Evolutionary conservation across 1,140 invertebrate genomes (phyloP), one percentile per base, ranked within the genome.

Genomic region (Lordiphosa clarofinis): DNA sequence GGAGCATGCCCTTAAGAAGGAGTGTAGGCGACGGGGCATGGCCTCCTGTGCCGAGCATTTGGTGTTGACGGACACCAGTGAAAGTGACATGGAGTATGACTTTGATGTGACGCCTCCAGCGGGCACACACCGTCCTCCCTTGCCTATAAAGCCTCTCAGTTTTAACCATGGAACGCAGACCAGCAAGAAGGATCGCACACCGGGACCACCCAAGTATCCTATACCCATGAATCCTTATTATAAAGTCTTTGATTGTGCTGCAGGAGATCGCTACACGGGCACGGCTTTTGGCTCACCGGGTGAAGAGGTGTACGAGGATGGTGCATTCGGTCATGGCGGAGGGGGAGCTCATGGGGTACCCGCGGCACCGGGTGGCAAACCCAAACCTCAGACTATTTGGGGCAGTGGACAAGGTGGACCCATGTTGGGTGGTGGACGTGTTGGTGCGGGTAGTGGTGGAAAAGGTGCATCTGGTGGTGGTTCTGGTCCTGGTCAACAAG

Each of bases 31-130:
- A 3, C 68, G 70, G 0, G 19, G 59, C 3, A 70, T 89, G 19
- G 28, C 50, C 0, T 44, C 43, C 6, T 70, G 67, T 12, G 50
- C 47, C 1, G 54, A 76, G 3, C 57, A 68, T 0, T 38, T 89
- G 9, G 40, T 78, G 2, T 55, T 89, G 0, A 86, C 71, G 0
- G 88, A 89, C 4, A 86, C 86, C 33, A 87, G 68, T n/a, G 87
- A 88, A 2, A 81, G 73, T 21, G 88, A 89, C 15, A 56, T 75
- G 56, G 86, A 89, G 39, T 87, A 66, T 24, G 66, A 89, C 52
- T 68, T 89, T 10, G 66, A 87, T 48, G 76, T 89, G 8, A 76
- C 79, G 10, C 79, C 87, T 6, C 79, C 86, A 2, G 63, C 61
- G 0, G 71, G 65, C 6, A 49, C 66, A 1, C 44, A 67, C 15